Conservation (phyloP, 2,113 vertebrate genomes). For the Pipa parva region DNA sequence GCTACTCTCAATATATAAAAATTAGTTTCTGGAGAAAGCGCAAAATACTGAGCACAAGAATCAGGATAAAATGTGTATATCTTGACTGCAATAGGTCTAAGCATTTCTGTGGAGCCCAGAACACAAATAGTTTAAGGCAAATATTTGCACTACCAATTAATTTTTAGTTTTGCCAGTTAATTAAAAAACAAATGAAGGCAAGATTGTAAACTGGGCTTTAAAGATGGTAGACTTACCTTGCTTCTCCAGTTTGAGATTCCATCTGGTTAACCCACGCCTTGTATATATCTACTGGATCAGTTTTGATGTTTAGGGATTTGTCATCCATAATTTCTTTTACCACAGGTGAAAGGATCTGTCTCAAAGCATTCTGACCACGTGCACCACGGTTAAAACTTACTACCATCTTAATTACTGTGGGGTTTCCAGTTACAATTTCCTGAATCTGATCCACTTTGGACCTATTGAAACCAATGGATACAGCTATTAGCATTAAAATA, state of each 20-base stretch:
- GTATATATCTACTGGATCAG: slow-evolving; percentile 94
- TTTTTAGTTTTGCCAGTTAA: no score
- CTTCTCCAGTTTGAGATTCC: slow-evolving; percentile 94
- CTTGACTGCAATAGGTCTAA: no score
- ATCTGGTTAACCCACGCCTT: slow-evolving; percentile 98
- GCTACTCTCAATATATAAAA: no score
- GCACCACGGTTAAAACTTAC: slow-evolving; percentile 97
- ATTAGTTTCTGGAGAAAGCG: no score
- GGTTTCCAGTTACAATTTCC: slow-evolving; percentile 95
- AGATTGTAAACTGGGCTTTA: slow-evolving; percentile 20
- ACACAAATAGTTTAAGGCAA: no score
- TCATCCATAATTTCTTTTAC: slow-evolving; percentile 98
- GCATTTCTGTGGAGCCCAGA: no score
- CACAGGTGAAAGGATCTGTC: slow-evolving; percentile 88
- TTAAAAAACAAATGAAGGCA: neutral
- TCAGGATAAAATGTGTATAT: no score
- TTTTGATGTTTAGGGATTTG: slow-evolving; percentile 94
- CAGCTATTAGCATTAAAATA: neutral
- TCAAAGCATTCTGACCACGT: slow-evolving; percentile 87
- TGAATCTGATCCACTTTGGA: slow-evolving; percentile 97
- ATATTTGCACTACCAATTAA: no score
- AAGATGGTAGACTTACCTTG: slow-evolving; percentile 83
- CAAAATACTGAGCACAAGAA: no score
- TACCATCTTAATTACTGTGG: slow-evolving; percentile 98
- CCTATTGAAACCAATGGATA: slow-evolving; percentile 53